Evolutionary conservation across 2,113 vertebrate species (phyloP).

Genomic region (Chionis minor): DNA sequence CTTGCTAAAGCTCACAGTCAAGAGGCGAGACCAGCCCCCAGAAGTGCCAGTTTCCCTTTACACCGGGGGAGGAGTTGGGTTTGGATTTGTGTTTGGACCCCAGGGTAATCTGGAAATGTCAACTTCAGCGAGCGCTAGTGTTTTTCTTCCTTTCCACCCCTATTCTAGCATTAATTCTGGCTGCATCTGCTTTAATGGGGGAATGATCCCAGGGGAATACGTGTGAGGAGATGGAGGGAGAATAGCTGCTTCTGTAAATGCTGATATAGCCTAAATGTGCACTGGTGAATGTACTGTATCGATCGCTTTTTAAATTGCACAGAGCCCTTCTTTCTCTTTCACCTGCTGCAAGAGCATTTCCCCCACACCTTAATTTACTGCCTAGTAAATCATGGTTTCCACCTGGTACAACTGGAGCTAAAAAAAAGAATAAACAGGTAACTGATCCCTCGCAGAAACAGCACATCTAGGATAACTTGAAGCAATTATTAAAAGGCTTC

Average conservation of each 20-base stretch:
- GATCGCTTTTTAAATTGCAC: not conserved
- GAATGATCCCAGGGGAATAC: not conserved
- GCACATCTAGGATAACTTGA: not conserved
- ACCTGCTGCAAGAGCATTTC: not conserved
- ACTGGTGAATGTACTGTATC: not conserved
- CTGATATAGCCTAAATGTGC: not conserved
- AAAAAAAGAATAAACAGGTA: not conserved
- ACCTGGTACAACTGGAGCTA: not conserved
- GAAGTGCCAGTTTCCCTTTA: not conserved
- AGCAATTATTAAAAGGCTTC: slow-evolving; percentile 1
- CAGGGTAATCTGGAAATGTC: not conserved
- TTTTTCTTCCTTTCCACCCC: not conserved
- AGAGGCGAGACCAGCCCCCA: not conserved
- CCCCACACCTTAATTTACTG: not conserved
- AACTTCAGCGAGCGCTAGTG: not conserved
- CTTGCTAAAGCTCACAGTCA: not conserved
- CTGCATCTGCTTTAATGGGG: not conserved
- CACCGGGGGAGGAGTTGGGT: not conserved
- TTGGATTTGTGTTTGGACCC: not conserved
- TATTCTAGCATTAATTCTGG: not conserved
- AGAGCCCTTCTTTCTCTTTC: not conserved
- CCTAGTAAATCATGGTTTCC: not conserved
- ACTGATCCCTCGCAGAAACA: not conserved
- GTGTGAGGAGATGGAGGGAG: not conserved
- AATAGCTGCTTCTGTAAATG: not conserved